phyloP scores from a whole-genome alignment of 2,888 invertebrate genomes.

The Cynaeus angustus region DNA sequence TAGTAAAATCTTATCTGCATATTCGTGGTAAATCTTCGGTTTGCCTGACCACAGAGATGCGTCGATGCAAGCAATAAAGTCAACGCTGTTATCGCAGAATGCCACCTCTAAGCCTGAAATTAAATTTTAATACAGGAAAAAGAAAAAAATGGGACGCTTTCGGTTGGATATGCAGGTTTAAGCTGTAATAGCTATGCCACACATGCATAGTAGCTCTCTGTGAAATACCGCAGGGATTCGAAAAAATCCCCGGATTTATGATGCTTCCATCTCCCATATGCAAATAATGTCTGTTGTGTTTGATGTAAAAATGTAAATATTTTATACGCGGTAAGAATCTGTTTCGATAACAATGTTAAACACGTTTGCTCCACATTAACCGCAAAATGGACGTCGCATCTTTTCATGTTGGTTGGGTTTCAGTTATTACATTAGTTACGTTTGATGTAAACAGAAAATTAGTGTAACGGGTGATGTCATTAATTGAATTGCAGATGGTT shows the following conservation, averaged over 20 bases:
- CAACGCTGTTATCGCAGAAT: slow-evolving; percentile 7
- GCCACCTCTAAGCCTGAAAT: slow-evolving; percentile 8
- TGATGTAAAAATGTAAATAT: slow-evolving; percentile 49
- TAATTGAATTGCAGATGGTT: slow-evolving; percentile 24
- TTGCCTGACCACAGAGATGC: slow-evolving; percentile 16
- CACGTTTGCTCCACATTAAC: background rate
- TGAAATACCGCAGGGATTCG: slow-evolving; percentile 53
- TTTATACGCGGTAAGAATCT: slow-evolving; percentile 34
- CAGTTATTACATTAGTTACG: slow-evolving; percentile 18
- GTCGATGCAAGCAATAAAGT: slow-evolving; percentile 20
- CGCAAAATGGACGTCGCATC: slow-evolving; percentile 1
- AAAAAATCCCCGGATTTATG: slow-evolving; percentile 57
- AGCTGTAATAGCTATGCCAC: slow-evolving; percentile 35
- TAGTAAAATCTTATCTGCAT: slow-evolving; percentile 25
- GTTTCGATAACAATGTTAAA: slow-evolving; percentile 25
- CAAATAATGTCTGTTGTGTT: slow-evolving; percentile 45
- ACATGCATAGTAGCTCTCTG: slow-evolving; percentile 42
- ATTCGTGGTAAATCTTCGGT: slow-evolving; percentile 14
- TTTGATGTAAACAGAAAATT: slow-evolving; percentile 6
- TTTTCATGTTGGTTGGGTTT: background rate
- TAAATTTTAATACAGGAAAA: slow-evolving; percentile 27
- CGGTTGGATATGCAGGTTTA: slow-evolving; percentile 32
- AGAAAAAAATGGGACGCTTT: slow-evolving; percentile 7
- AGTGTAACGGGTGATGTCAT: slow-evolving; percentile 10
- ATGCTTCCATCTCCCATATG: slow-evolving; percentile 51